phyloP scores from a whole-genome alignment of 2,797 vertebrate genomes.

The Gambelia wislizenii region DNA sequence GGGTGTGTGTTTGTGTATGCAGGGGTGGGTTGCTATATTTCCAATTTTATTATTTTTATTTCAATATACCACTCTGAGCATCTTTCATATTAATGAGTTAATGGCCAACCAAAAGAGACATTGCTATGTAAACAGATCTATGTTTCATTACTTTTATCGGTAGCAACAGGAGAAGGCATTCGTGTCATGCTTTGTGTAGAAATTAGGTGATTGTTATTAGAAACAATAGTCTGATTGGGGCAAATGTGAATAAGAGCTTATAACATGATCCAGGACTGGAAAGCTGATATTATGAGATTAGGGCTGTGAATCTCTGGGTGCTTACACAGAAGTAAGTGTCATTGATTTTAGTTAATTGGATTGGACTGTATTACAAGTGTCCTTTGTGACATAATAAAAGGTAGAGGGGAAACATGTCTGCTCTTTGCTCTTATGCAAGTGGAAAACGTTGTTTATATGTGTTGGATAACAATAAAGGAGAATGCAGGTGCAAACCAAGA shows the following conservation, averaged over 20 bases:
- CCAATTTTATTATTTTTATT: not conserved
- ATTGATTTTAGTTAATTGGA: not conserved
- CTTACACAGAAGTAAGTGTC: not conserved
- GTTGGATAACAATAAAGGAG: constrained; percentile 8
- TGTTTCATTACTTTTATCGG: not conserved
- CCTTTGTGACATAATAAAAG: constrained; percentile 3
- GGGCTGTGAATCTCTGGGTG: not conserved
- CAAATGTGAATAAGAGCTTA: not conserved
- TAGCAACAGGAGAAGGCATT: not conserved
- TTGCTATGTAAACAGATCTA: too few species aligned
- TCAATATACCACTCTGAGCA: too few species aligned
- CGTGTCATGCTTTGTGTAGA: not conserved
- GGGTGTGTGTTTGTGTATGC: too few species aligned
- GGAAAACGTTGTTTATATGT: constrained; percentile 3
- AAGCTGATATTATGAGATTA: too few species aligned
- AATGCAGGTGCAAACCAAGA: not conserved
- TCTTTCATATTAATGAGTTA: not conserved
- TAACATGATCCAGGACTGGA: too few species aligned
- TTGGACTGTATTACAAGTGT: not conserved
- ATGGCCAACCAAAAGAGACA: not conserved
- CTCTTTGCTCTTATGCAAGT: not conserved
- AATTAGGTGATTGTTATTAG: not conserved
- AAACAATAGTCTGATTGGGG: too few species aligned
- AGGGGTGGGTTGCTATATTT: not conserved
- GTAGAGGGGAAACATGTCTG: not conserved